Evolutionary conservation across 1,140 invertebrate species (phyloP).

Genomic region (Aphidius gifuensis): DNA sequence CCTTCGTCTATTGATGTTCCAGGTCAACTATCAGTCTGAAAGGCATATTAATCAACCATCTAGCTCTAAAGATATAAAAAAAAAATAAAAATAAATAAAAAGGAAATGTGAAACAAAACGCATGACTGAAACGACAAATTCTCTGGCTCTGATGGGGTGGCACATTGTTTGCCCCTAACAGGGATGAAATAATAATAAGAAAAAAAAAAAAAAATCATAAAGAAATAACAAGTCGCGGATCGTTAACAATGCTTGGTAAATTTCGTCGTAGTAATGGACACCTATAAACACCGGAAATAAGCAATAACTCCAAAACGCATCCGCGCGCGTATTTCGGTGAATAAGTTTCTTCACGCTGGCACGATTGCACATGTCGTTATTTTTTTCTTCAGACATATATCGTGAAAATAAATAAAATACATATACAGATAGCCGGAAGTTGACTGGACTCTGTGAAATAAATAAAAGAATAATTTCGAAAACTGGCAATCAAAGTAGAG

Average conservation of each 20-base stretch:
- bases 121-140: slow-evolving; percentile 8
- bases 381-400: not conserved
- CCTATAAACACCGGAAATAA: slow-evolving; percentile 47
- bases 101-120: not conserved
- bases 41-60: not conserved
- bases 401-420: not conserved
- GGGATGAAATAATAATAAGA: slow-evolving; percentile 1
- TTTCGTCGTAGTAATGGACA: slow-evolving; percentile 41
- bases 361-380: slow-evolving; percentile 22
- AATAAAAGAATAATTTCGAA: too few relatives aligned
- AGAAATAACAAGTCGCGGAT: slow-evolving; percentile 23
- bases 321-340: slow-evolving; percentile 29
- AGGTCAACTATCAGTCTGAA: slow-evolving; percentile 10
- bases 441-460: too few relatives aligned
- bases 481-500: too few relatives aligned
- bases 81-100: not conserved
- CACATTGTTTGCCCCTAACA: not conserved
- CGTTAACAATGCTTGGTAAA: slow-evolving; percentile 37
- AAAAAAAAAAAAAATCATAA: slow-evolving; percentile 14
- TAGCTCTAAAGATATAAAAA: not conserved
- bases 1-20: not conserved
- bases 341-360: slow-evolving; percentile 22
- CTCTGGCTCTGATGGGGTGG: not conserved
- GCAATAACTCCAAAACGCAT: slow-evolving; percentile 46
- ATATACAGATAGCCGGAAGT: too few relatives aligned